Base-by-base conservation (phyloP, 2,888 invertebrate genomes). In the Melolontha melolontha region DNA sequence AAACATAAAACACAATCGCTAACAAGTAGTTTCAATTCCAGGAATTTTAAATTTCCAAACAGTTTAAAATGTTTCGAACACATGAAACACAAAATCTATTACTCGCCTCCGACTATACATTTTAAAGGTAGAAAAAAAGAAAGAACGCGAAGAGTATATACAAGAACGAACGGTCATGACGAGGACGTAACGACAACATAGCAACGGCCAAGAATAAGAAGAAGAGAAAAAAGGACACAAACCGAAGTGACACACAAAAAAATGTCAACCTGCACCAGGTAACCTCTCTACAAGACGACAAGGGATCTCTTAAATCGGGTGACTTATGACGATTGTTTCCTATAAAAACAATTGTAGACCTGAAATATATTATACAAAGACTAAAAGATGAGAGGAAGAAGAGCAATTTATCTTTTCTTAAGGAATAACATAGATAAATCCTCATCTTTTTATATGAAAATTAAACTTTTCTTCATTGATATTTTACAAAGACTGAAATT, bases 31-130 rank as follows among this genome's bases (percentile, higher is more conserved):
- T 77, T 80, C 80, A 80, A 80, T 82, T 81, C 82, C 79, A 79
- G 76, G 81, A 82, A 82, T 80, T 79, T 80, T 77, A 80, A 80
- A 81, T 81, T 81, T 81, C 79, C 80, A 78, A 82, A 81, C 81
- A 79, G 81, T 81, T 82, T 81, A 80, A 81, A 82, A 82, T 82
- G 81, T 81, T 82, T 80, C 75, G 81, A 80, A 82, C 82, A 81
- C 81, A 81, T 80, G 80, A 81, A 59, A 59, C 59, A 59, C 79
- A 76, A 81, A 82, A 82, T 82, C 81, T 82, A 82, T 82, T 81
- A 79, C 81, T 76, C 74, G 75, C 76, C 79, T 76, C 77, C 71
- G 77, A 75, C 81, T 77, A 80, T 82, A 81, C 75, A 79, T 82
- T 81, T n/a, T 75, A 72, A 54, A 39, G 40, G 54, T 40, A n/a